Conservation (phyloP, 53 echinoderm and acorn worm species). For the Arbacia lixula region DNA sequence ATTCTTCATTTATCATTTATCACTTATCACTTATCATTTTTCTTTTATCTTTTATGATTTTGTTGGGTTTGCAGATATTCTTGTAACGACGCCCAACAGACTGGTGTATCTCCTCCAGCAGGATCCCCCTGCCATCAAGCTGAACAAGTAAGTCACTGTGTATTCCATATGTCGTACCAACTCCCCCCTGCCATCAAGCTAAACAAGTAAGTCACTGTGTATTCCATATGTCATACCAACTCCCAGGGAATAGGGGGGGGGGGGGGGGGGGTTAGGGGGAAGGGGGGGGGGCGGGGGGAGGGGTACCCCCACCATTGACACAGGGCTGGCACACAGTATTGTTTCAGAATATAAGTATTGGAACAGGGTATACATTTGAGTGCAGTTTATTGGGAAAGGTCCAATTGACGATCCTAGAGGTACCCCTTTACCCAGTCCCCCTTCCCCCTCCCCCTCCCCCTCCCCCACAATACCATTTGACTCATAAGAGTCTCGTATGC, state of each 20-base stretch:
- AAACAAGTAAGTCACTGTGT: slow-evolving; percentile 94
- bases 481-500: no score
- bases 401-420: no score
- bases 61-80: slow-evolving; percentile 76
- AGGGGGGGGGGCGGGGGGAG: neutral
- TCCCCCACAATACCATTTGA: no score
- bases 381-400: neutral
- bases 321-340: no score
- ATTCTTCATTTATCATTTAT: no score
- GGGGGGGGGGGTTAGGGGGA: neutral
- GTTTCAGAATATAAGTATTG: no score
- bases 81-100: slow-evolving; percentile 95
- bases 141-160: slow-evolving; percentile 98
- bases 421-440: no score
- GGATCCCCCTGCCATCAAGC: slow-evolving; percentile 83
- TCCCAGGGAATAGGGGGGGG: neutral
- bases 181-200: slow-evolving; percentile 85
- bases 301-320: no score
- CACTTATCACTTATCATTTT: no score
- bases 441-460: no score
- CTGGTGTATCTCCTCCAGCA: slow-evolving; percentile 89
- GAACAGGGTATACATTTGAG: neutral
- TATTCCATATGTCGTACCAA: no score
- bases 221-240: no score
- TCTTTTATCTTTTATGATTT: neutral